These are phyloP conservation scores for Synchiropus splendidus DNA, from an alignment of 2,113 vertebrate species.

Conservation along the genomic window DNA sequence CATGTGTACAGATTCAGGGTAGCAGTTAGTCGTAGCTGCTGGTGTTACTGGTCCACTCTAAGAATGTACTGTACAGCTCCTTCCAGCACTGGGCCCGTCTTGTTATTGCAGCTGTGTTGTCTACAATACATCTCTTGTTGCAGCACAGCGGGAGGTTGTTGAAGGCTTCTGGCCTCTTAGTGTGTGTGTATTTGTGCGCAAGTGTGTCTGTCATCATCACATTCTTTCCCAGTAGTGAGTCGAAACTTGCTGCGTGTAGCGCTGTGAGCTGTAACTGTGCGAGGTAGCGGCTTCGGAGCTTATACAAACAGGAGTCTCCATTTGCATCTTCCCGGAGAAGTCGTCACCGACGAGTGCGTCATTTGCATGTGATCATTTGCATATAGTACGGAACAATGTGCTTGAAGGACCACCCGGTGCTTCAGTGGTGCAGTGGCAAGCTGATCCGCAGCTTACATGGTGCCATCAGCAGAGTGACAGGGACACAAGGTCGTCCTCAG, in stretches of 20 bases:
- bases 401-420: slow-evolving; percentile 51
- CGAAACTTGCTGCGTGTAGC: slow-evolving; percentile 17
- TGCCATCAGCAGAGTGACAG: slow-evolving; percentile 50
- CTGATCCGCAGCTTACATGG: slow-evolving; percentile 50
- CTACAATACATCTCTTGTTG: slow-evolving; percentile 64
- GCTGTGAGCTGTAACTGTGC: slow-evolving; percentile 16
- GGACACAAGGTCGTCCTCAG: slow-evolving; percentile 61
- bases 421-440: slow-evolving; percentile 38
- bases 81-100: slow-evolving; percentile 44
- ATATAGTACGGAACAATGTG: slow-evolving; percentile 49
- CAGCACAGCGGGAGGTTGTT: slow-evolving; percentile 52
- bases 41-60: slow-evolving; percentile 35
- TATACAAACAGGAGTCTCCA: slow-evolving; percentile 5
- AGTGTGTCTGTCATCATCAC: slow-evolving; percentile 29
- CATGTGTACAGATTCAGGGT: too few species aligned
- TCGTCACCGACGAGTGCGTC: slow-evolving; percentile 22
- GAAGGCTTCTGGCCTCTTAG: slow-evolving; percentile 37
- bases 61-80: slow-evolving; percentile 31
- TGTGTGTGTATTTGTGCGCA: slow-evolving; percentile 9
- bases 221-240: slow-evolving; percentile 32
- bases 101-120: slow-evolving; percentile 69
- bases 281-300: background rate
- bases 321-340: slow-evolving; percentile 42
- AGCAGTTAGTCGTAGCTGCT: too few species aligned
- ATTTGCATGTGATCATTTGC: slow-evolving; percentile 62